These are phyloP conservation scores for Gallinago stenura DNA, from an alignment of 2,797 vertebrate genomes.

Conservation along the genomic window DNA sequence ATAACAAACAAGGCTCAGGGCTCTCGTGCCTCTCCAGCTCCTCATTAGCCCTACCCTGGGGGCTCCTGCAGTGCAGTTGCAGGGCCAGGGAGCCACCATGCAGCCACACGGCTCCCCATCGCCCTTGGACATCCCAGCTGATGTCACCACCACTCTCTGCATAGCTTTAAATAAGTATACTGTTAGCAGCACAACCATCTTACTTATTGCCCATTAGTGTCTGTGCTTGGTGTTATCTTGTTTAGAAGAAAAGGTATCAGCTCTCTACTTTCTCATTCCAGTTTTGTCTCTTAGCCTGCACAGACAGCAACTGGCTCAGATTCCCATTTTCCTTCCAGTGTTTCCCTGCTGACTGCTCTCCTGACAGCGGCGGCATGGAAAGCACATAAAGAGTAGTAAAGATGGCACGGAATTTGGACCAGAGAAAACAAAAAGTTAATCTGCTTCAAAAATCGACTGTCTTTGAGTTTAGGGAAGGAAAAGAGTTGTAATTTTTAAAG, in stretches of 20 bases:
- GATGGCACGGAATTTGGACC: neutral
- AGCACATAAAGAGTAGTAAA: neutral
- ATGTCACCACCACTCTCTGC: neutral
- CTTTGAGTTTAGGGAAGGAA: neutral
- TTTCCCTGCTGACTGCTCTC: neutral
- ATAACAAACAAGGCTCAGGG: neutral
- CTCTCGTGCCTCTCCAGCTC: neutral
- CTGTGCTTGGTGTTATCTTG: neutral
- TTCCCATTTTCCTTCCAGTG: neutral
- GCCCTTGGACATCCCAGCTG: neutral
- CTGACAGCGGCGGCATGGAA: neutral
- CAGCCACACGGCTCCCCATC: rapidly evolving
- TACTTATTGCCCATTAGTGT: neutral
- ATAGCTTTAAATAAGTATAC: neutral
- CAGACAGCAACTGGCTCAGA: neutral
- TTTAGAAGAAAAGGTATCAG: neutral
- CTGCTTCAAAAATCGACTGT: neutral
- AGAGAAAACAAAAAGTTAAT: neutral
- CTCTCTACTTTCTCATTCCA: neutral
- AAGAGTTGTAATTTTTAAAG: neutral
- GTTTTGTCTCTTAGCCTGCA: neutral
- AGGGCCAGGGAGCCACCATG: neutral
- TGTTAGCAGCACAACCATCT: neutral
- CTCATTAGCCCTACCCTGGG: neutral
- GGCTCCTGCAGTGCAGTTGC: neutral